Percentiles rank a stretch among this genome's conserved stretches.
phyloP scores from a whole-genome alignment of 2,888 invertebrate genomes.

The Tortrix viridana region DNA sequence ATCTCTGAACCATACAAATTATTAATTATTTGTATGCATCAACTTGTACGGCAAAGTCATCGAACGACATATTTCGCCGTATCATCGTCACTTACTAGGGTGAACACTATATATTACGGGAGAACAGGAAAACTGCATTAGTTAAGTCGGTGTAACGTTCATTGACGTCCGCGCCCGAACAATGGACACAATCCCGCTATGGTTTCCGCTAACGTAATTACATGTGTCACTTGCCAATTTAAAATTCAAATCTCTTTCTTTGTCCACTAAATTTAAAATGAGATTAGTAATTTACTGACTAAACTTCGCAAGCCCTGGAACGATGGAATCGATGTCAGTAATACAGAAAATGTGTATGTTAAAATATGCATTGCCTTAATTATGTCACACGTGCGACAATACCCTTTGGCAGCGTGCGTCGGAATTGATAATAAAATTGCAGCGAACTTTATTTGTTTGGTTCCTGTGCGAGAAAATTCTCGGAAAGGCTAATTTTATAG shows the following conservation, averaged over 20 bases:
- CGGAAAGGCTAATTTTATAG: conserved; percentile 37
- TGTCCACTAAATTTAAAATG: conserved; percentile 40
- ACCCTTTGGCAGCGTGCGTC: background rate
- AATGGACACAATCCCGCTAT: conserved; percentile 28
- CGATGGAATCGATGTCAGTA: conserved; percentile 14
- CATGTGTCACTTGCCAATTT: conserved; percentile 69
- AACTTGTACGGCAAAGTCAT: conserved; percentile 13
- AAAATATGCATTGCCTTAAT: conserved; percentile 33
- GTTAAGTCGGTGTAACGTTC: conserved; percentile 27
- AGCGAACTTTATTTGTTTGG: conserved; percentile 28
- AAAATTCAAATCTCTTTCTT: conserved; percentile 67
- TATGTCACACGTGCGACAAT: conserved; percentile 18
- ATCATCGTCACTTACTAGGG: conserved; percentile 18
- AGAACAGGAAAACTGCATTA: conserved; percentile 37
- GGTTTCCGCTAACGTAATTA: conserved; percentile 47
- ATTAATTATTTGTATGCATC: too few relatives aligned
- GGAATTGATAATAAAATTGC: conserved; percentile 40
- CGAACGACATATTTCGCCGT: conserved; percentile 21
- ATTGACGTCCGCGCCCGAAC: conserved; percentile 23
- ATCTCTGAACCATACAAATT: too few relatives aligned
- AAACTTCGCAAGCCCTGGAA: conserved; percentile 4
- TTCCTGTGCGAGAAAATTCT: conserved; percentile 38
- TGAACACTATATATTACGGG: conserved; percentile 15
- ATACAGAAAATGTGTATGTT: conserved; percentile 20
- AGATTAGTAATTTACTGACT: conserved; percentile 39